Percentiles rank a stretch among this genome's conserved stretches.
These are phyloP conservation scores for Balaenoptera acutorostrata DNA, from an alignment of 2,113 vertebrate species.

Conservation along the genomic window DNA sequence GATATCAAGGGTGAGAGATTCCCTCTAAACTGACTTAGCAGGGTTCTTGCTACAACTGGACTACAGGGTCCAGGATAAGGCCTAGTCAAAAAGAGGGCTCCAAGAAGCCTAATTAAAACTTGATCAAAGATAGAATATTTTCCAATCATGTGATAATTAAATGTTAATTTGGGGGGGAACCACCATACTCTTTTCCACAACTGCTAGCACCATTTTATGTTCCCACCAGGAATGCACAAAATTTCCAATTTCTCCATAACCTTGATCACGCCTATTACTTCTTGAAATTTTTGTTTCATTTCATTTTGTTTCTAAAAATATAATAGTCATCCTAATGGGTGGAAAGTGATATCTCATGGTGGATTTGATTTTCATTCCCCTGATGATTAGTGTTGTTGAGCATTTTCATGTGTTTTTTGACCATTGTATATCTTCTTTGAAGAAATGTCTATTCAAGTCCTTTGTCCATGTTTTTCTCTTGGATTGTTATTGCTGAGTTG, in stretches of 20 bases:
- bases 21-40: background rate
- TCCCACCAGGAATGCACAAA: background rate
- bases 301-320: background rate
- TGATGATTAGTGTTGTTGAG: background rate
- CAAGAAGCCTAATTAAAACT: background rate
- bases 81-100: background rate
- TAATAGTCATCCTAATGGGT: background rate
- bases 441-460: background rate
- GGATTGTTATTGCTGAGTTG: background rate
- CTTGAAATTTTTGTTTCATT: background rate
- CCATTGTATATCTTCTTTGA: background rate
- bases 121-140: background rate
- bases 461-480: background rate
- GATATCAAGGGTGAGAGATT: background rate
- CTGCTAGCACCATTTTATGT: background rate
- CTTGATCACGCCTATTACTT: background rate
- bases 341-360: background rate
- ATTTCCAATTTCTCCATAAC: background rate
- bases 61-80: background rate
- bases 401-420: background rate
- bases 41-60: background rate
- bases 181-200: background rate
- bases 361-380: background rate
- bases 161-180: background rate
- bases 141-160: background rate